Percentiles rank a stretch among this genome's conserved stretches.
phyloP scores from a whole-genome alignment of 2,888 invertebrate species.

The Drosophila putrida region DNA sequence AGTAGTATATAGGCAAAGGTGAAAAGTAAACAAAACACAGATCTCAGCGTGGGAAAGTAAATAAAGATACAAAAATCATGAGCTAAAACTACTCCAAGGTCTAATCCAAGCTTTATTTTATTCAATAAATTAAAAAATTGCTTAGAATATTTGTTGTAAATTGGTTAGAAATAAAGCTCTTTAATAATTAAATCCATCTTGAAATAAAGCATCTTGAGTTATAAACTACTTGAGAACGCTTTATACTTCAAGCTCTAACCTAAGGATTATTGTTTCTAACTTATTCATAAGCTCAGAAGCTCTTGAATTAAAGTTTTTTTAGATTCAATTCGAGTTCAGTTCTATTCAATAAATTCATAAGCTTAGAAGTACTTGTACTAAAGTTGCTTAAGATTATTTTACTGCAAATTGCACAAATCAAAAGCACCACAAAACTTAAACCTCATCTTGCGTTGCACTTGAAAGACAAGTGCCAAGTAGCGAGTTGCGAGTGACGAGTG shows the following conservation, averaged over 20 bases:
- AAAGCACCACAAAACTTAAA: conserved; percentile 11
- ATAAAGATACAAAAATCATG: conserved; percentile 4
- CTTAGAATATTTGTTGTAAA: too few relatives aligned
- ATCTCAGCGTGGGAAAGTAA: conserved; percentile 13
- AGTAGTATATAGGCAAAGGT: neutral
- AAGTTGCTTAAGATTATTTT: conserved; percentile 3
- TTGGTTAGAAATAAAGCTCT: too few relatives aligned
- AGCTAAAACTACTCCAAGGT: neutral
- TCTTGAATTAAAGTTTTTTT: neutral
- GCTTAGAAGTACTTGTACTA: neutral
- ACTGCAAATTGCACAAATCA: conserved; percentile 16
- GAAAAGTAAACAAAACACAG: neutral
- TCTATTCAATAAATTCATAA: neutral
- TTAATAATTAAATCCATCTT: too few relatives aligned
- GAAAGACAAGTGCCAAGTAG: neutral
- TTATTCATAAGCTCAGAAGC: neutral
- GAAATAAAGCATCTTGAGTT: too few relatives aligned
- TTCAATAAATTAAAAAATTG: neutral
- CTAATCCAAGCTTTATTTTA: neutral
- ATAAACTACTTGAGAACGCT: neutral
- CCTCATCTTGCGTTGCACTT: conserved; percentile 2
- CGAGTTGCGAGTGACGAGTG: neutral
- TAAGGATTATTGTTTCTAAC: neutral
- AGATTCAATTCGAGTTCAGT: neutral
- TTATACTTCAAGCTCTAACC: neutral